Percentiles rank a stretch among this genome's conserved stretches.
These are phyloP conservation scores for Camponotus vicinus DNA, from an alignment of 1,140 invertebrate species.

Conservation along the genomic window DNA sequence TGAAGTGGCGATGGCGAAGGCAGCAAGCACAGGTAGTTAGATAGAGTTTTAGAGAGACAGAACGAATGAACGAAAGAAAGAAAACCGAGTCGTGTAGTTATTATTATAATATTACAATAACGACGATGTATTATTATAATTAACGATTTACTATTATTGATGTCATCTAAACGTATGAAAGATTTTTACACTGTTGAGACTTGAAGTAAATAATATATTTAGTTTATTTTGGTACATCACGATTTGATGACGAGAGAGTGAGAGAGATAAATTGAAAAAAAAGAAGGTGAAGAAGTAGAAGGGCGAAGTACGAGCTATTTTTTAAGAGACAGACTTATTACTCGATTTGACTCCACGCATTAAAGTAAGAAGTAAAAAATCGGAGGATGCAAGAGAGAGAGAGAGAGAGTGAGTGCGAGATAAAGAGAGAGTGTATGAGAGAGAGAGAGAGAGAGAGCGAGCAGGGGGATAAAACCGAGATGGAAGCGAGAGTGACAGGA, in stretches of 20 bases:
- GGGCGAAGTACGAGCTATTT: constrained; percentile 82
- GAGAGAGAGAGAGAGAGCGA: constrained; percentile 47
- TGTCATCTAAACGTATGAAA: constrained; percentile 85
- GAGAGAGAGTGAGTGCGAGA: constrained; percentile 40
- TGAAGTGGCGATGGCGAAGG: constrained; percentile 52
- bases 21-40: constrained; percentile 79
- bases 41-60: constrained; percentile 79
- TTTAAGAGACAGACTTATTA: constrained; percentile 83
- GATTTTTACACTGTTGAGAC: constrained; percentile 86
- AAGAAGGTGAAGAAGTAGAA: constrained; percentile 12
- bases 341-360: constrained; percentile 81
- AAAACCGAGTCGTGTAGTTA: constrained; percentile 82
- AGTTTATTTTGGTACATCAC: constrained; percentile 86
- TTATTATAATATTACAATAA: constrained; percentile 85
- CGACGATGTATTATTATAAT: constrained; percentile 84
- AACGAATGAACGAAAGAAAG: constrained; percentile 6
- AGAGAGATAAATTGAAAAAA: constrained; percentile 66
- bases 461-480: constrained; percentile 43
- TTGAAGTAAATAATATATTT: constrained; percentile 87
- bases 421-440: constrained; percentile 41
- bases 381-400: constrained; percentile 7
- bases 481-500: constrained; percentile 38
- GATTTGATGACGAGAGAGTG: constrained; percentile 83
- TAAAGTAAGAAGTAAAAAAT: constrained; percentile 51
- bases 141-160: constrained; percentile 85